Conservation (phyloP, 2,888 invertebrate species). For the Poecilobothrus nobilitatus region DNA sequence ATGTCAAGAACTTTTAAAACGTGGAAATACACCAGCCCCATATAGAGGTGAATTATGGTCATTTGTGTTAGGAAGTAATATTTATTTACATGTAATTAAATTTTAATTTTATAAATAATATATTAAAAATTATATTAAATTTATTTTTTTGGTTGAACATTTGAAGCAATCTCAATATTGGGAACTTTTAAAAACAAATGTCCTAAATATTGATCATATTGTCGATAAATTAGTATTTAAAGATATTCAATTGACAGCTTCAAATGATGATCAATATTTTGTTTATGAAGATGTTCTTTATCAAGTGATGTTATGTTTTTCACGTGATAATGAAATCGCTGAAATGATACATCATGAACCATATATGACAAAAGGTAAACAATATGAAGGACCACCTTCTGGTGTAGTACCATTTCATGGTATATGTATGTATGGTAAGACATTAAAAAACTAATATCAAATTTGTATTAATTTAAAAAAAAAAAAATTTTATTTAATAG, state of each 20-base stretch:
- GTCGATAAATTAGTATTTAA: slow-evolving; percentile 91
- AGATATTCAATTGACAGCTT: slow-evolving; percentile 91
- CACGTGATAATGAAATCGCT: slow-evolving; percentile 74
- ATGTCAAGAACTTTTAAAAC: slow-evolving; percentile 81
- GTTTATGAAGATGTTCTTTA: slow-evolving; percentile 94
- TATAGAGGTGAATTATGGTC: slow-evolving; percentile 79
- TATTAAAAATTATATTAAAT: slow-evolving; percentile 5
- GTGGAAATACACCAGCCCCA: slow-evolving; percentile 44
- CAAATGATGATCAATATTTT: slow-evolving; percentile 96
- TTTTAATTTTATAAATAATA: not conserved
- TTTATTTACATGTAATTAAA: slow-evolving; percentile 53
- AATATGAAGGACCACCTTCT: slow-evolving; percentile 64
- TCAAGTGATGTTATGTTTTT: slow-evolving; percentile 88
- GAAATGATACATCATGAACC: slow-evolving; percentile 56
- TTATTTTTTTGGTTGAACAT: slow-evolving; percentile 26
- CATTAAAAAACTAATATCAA: not conserved
- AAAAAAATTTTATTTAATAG: slow-evolving; percentile 50
- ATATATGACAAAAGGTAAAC: slow-evolving; percentile 37
- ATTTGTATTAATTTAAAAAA: slow-evolving; percentile 12
- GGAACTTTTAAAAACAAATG: slow-evolving; percentile 68
- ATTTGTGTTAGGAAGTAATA: slow-evolving; percentile 72
- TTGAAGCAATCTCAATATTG: slow-evolving; percentile 64
- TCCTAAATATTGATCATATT: slow-evolving; percentile 81
- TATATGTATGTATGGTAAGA: slow-evolving; percentile 91
- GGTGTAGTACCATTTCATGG: slow-evolving; percentile 95